Evolutionary conservation across 2,888 invertebrate genomes (phyloP).

Genomic region (Andrena flavipes): DNA sequence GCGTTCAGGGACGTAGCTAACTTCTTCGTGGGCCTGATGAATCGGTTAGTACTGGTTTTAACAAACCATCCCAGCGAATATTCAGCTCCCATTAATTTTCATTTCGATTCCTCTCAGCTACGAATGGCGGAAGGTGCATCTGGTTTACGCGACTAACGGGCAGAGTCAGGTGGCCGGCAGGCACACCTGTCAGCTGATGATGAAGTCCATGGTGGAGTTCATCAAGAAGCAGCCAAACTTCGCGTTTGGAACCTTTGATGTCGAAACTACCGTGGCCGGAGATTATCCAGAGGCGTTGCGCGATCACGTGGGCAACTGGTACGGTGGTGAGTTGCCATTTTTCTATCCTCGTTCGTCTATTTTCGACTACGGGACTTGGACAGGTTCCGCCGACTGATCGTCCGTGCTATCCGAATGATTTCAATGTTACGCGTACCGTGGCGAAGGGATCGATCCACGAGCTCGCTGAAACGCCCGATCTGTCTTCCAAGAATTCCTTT

Average conservation of each 20-base stretch:
- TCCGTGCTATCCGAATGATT: background rate
- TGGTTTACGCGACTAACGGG: slow-evolving; percentile 92
- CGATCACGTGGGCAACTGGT: slow-evolving; percentile 86
- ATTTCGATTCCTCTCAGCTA: slow-evolving; percentile 83
- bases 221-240: slow-evolving; percentile 85
- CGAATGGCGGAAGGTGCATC: slow-evolving; percentile 90
- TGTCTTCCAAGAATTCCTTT: no score
- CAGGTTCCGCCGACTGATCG: slow-evolving; percentile 9
- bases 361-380: slow-evolving; percentile 12
- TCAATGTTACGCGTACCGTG: background rate
- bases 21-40: slow-evolving; percentile 89
- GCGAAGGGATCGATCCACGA: no score
- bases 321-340: slow-evolving; percentile 86
- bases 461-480: no score
- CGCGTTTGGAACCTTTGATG: slow-evolving; percentile 87
- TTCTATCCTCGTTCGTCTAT: slow-evolving; percentile 22
- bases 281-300: slow-evolving; percentile 82
- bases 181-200: slow-evolving; percentile 91
- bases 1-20: slow-evolving; percentile 91
- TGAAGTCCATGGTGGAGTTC: slow-evolving; percentile 89
- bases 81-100: background rate
- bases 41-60: slow-evolving; percentile 86
- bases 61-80: background rate
- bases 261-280: slow-evolving; percentile 82
- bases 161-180: slow-evolving; percentile 89